Evolutionary conservation across 2,113 vertebrate genomes (phyloP).

Genomic region (Triplophysa siluroides): DNA sequence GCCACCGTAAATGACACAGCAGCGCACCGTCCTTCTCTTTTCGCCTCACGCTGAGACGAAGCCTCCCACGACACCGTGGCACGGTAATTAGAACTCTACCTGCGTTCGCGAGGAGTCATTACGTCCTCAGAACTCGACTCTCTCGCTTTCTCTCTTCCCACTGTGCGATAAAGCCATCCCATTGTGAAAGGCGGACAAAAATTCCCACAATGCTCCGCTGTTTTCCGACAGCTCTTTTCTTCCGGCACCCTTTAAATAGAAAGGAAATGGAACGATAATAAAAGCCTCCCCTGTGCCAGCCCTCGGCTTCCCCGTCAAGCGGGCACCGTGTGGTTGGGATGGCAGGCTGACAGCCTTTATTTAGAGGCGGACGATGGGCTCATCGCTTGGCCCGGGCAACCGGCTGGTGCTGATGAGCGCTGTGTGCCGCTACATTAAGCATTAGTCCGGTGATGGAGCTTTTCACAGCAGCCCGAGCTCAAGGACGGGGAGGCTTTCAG

Average conservation of each 20-base stretch:
- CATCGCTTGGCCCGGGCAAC: background rate
- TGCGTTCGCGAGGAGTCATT: conserved; percentile 34
- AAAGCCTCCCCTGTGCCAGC: conserved; percentile 56
- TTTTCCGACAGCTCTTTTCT: conserved; percentile 38
- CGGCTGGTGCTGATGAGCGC: conserved; percentile 26
- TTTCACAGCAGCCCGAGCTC: conserved; percentile 6
- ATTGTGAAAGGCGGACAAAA: conserved; percentile 39
- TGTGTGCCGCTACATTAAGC: conserved; percentile 48
- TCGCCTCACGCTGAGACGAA: conserved; percentile 58
- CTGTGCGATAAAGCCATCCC: conserved; percentile 43
- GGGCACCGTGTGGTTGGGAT: conserved; percentile 70
- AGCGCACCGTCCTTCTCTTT: background rate
- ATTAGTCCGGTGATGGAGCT: conserved; percentile 22
- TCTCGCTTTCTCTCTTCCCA: conserved; percentile 23
- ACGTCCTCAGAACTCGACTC: conserved; percentile 30
- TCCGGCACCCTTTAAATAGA: conserved; percentile 32
- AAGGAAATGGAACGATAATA: conserved; percentile 45
- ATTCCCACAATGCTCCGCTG: conserved; percentile 49
- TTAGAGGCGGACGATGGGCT: conserved; percentile 62
- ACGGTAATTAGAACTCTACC: conserved; percentile 67
- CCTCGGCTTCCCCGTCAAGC: conserved; percentile 57
- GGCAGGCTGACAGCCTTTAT: conserved; percentile 70
- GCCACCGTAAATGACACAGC: conserved; percentile 32
- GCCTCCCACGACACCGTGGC: conserved; percentile 57
- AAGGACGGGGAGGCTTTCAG: conserved; percentile 35